Evolutionary conservation across 1,140 invertebrate species (phyloP), one percentile per base, ranked within the genome.

Genomic region (Yoshiicerus persimilis): DNA sequence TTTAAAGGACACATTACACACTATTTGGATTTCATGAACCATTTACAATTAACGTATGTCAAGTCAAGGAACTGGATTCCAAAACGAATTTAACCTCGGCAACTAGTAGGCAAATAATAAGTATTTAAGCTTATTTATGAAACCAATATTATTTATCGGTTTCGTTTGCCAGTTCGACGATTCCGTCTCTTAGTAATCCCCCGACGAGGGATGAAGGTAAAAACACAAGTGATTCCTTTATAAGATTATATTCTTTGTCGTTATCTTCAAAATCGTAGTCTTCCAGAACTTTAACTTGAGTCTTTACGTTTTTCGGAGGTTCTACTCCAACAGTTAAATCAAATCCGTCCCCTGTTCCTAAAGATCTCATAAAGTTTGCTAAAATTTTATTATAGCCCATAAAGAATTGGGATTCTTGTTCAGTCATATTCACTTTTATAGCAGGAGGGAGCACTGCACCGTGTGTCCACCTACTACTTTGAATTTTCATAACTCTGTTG

Each of bases 381-480:
- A 99, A 93, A 75, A 95, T 95, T 91, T 95, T 97, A 75, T 96
- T 98, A 91, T 99, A 99, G 86, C 95, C 95, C 30, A 95, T 95
- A 91, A 99, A 97, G 96, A 97, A 99, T 85, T 96, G 93, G 27
- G 96, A 92, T 93, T 99, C 98, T 2, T 95, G 94, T 91, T 96
- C 95, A 89, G 96, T 96, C 25, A 99, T 93, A 90, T 96, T 95
- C 38, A 94, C 93, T 92, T 96, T 96, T 0, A 99, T 95, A 92
- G 98, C 97, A 0, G 94, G 91, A 4, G 98, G 97, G 86, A 99
- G 92, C 47, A 98, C 95, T 86, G 96, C 96, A 2, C 98, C 98
- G 92, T 99, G 96, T 92, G 98, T 96, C 98, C 98, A 99, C 84
- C 98, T 93, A 92, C 98, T 94, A 70, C 96, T 94, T 90, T 95